Percentiles rank a stretch among this genome's conserved stretches.
Conservation (phyloP, 2,888 invertebrate species). For the Limnephilus lunatus region DNA sequence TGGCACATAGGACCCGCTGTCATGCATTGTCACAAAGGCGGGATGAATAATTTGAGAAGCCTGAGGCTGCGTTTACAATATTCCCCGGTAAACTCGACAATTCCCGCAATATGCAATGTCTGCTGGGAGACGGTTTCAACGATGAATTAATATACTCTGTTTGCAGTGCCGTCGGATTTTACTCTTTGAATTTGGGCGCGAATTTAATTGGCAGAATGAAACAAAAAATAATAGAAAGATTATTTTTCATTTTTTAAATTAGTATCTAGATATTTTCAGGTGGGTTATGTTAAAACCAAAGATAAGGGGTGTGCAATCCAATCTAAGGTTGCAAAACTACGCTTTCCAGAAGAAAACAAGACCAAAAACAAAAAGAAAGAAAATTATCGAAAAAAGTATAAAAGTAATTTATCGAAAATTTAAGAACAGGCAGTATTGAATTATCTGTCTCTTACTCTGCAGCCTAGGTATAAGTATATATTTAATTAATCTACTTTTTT, state of each 20-base stretch:
- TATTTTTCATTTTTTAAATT: background rate
- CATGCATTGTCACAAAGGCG: conserved; percentile 21
- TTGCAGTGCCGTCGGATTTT: conserved; percentile 11
- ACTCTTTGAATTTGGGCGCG: background rate
- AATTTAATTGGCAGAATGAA: background rate
- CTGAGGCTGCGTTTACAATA: conserved; percentile 19
- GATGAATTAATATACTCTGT: background rate
- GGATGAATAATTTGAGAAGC: background rate
- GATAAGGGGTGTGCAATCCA: too few species aligned
- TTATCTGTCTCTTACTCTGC: too few species aligned
- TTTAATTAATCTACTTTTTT: too few species aligned
- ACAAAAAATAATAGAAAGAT: background rate
- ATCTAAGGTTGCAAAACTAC: too few species aligned
- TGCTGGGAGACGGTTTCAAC: background rate
- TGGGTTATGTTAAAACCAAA: too few species aligned
- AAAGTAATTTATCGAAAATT: too few species aligned
- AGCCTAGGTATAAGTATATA: too few species aligned
- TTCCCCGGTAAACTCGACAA: conserved; percentile 20
- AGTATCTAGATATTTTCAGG: background rate
- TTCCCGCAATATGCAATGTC: conserved; percentile 33
- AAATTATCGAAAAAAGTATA: too few species aligned
- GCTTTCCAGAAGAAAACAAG: too few species aligned
- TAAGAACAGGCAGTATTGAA: too few species aligned
- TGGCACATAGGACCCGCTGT: background rate
- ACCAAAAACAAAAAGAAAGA: too few species aligned